Percentiles rank a stretch among this genome's conserved stretches.
Conservation (phyloP, 2,888 invertebrate species). For the Apamea crenata region DNA sequence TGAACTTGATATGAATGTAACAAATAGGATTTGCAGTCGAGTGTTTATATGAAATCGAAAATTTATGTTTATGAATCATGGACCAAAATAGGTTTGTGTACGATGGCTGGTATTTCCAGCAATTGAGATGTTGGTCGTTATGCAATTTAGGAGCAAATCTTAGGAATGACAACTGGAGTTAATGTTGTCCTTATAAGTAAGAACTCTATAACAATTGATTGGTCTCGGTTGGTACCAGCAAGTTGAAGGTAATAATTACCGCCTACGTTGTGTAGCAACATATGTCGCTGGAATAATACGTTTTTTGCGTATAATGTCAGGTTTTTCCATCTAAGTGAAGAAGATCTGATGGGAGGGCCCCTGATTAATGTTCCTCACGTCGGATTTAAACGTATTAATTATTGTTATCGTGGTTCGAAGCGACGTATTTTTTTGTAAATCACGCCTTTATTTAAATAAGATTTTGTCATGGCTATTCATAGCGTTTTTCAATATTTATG, state of each 20-base stretch:
- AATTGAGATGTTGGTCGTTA: slow-evolving; percentile 56
- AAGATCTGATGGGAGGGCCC: slow-evolving; percentile 47
- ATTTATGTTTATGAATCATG: slow-evolving; percentile 73
- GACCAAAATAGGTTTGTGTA: slow-evolving; percentile 70
- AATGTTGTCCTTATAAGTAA: slow-evolving; percentile 58
- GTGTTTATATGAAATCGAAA: slow-evolving; percentile 72
- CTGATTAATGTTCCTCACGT: slow-evolving; percentile 56
- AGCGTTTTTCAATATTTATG: slow-evolving; percentile 46
- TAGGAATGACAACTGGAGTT: slow-evolving; percentile 46
- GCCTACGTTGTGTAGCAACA: slow-evolving; percentile 68
- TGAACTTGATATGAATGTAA: slow-evolving; percentile 73
- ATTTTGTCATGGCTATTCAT: slow-evolving; percentile 61
- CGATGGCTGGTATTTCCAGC: slow-evolving; percentile 55
- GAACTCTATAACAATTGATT: slow-evolving; percentile 61
- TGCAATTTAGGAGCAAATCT: slow-evolving; percentile 50
- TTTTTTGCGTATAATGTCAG: slow-evolving; percentile 55
- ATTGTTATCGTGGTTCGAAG: slow-evolving; percentile 33
- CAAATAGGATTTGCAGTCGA: slow-evolving; percentile 70
- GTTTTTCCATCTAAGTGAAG: slow-evolving; percentile 64
- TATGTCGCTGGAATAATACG: slow-evolving; percentile 53
- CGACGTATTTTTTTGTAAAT: slow-evolving; percentile 55
- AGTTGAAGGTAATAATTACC: slow-evolving; percentile 75
- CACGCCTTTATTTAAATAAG: slow-evolving; percentile 56
- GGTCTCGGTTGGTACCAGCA: slow-evolving; percentile 45
- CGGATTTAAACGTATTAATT: slow-evolving; percentile 59